Evolutionary conservation across 2,888 invertebrate genomes (phyloP).

Genomic region (Callyntrura sp.): DNA sequence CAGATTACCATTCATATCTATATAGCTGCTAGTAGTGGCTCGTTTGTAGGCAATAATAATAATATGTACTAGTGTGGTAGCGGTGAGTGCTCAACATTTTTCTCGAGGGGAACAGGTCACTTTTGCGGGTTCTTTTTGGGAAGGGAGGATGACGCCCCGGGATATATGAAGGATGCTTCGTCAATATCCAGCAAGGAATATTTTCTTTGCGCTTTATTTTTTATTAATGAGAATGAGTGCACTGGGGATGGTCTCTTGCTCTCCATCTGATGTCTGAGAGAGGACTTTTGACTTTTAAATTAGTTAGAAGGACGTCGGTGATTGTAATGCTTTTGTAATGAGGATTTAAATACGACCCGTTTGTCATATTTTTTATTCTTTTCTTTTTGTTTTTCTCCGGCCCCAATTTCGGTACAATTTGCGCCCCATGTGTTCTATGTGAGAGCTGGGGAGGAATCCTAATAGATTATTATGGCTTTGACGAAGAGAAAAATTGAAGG

Average conservation of each 20-base stretch:
- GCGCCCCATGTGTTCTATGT: constrained; percentile 58
- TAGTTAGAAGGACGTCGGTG: constrained; percentile 34
- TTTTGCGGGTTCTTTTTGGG: constrained; percentile 1
- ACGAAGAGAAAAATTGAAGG: constrained; percentile 29
- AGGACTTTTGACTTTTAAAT: constrained; percentile 67
- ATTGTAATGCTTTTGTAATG: constrained; percentile 14
- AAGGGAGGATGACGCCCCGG: neutral
- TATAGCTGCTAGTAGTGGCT: neutral
- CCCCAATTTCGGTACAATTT: constrained; percentile 48
- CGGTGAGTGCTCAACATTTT: constrained; percentile 21
- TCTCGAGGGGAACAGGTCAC: constrained; percentile 6
- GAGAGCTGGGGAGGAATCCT: neutral
- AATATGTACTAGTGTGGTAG: neutral
- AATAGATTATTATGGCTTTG: neutral
- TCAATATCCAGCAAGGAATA: neutral
- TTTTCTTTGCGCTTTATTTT: neutral
- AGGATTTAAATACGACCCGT: constrained; percentile 26
- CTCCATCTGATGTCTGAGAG: no score
- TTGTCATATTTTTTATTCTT: constrained; percentile 14
- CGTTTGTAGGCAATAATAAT: no score
- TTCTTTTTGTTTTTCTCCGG: neutral
- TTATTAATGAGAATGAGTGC: neutral
- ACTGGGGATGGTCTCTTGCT: constrained; percentile 12
- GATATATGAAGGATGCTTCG: neutral
- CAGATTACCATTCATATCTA: constrained; percentile 49